A percentile compares a stretch with the other conserved stretches of the same genome.
These are phyloP conservation scores for Nesogale talazaci DNA, from an alignment of 2,113 vertebrate species.

Conservation along the genomic window DNA sequence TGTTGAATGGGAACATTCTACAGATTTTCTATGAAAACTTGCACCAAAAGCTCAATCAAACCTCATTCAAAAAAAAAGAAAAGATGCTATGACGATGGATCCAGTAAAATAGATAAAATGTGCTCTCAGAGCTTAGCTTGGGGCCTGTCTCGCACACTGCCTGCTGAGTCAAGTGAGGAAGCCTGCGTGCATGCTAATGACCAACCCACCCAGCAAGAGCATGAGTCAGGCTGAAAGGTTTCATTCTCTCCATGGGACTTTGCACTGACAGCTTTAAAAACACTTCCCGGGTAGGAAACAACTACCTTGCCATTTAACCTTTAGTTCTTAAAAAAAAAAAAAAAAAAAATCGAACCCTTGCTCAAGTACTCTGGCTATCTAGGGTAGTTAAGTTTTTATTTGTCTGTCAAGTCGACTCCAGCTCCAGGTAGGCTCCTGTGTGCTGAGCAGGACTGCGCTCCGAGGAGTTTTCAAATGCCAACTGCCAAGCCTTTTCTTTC, in stretches of 20 bases:
- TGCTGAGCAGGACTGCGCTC: neutral
- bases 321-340: neutral
- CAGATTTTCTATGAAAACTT: neutral
- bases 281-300: neutral
- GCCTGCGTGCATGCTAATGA: neutral
- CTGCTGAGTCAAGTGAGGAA: neutral
- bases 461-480: neutral
- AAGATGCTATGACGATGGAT: neutral
- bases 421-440: neutral
- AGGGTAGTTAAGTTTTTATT: neutral
- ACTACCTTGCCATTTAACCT: neutral
- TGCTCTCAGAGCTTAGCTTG: neutral
- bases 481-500: neutral
- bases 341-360: neutral
- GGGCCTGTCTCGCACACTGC: neutral
- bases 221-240: neutral
- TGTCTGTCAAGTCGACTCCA: neutral
- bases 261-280: neutral
- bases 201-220: neutral
- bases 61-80: too few relatives aligned
- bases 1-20: neutral
- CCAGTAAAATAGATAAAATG: neutral
- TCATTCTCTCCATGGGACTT: neutral
- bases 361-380: neutral
- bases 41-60: neutral